Percentiles rank a stretch among this genome's conserved stretches.
Evolutionary conservation across 2,797 vertebrate species (phyloP).

Genomic region (Sardinella longiceps): DNA sequence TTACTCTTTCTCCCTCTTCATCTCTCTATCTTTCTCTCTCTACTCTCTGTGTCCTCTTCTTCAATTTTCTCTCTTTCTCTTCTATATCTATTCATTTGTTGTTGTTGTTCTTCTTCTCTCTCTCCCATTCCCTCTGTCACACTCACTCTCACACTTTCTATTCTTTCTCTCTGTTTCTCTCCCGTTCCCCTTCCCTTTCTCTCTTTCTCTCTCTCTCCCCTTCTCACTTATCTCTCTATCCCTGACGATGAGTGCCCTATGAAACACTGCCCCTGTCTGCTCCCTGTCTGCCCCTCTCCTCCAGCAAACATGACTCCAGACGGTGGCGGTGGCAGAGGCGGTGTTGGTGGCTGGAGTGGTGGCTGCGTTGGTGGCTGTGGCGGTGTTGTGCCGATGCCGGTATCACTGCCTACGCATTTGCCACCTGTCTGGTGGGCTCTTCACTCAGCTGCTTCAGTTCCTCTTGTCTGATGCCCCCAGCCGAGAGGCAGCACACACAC

Average conservation of each 20-base stretch:
- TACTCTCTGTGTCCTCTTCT: not conserved
- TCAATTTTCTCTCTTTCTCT: not conserved
- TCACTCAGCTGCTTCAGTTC: not conserved
- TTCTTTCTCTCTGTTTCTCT: not conserved
- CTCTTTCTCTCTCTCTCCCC: not conserved
- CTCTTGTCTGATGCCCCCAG: not conserved
- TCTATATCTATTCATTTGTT: no score
- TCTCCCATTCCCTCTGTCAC: not conserved
- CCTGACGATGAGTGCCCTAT: not conserved
- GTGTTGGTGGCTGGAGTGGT: no score
- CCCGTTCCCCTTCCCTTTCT: not conserved
- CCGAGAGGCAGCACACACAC: not conserved
- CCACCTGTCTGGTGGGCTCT: not conserved
- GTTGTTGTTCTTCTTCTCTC: not conserved
- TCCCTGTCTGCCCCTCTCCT: not conserved
- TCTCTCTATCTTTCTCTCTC: not conserved
- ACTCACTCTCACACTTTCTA: not conserved
- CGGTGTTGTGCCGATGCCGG: no score
- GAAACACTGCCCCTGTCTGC: not conserved
- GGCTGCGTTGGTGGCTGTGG: not conserved
- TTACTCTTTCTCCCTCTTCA: not conserved
- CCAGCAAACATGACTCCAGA: not conserved
- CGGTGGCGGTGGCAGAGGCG: no score
- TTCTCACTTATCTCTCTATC: not conserved
- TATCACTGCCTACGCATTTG: not conserved